These are phyloP conservation scores for Trachelus tabidus DNA, from an alignment of 2,888 invertebrate genomes.

Conservation along the genomic window DNA sequence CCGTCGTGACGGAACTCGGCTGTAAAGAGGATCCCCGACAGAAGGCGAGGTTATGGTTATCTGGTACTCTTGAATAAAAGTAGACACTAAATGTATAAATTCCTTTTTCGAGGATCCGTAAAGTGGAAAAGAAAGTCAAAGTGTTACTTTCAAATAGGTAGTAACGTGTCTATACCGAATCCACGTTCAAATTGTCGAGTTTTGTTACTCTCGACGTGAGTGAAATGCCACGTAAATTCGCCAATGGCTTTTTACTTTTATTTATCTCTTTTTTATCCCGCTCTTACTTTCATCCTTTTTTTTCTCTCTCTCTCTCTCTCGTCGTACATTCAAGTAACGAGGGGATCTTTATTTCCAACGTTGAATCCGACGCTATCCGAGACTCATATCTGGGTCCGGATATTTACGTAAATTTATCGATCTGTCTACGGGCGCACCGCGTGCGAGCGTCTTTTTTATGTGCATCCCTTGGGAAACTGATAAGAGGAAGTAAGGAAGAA, in stretches of 20 bases:
- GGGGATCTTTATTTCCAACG: conserved; percentile 30
- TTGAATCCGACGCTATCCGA: conserved; percentile 31
- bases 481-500: conserved; percentile 51
- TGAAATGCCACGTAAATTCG: background rate
- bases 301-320: background rate
- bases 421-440: conserved; percentile 44
- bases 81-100: background rate
- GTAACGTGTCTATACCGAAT: background rate
- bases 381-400: conserved; percentile 38
- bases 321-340: background rate
- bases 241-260: background rate
- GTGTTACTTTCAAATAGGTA: background rate
- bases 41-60: background rate
- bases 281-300: background rate
- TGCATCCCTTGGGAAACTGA: conserved; percentile 50
- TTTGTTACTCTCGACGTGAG: background rate
- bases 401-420: conserved; percentile 62
- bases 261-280: background rate
- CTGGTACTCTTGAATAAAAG: background rate
- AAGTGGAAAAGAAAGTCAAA: background rate
- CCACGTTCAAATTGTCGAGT: background rate
- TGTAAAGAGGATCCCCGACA: background rate
- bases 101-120: background rate
- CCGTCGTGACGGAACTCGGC: background rate
- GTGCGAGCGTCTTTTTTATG: conserved; percentile 53